phyloP scores from a whole-genome alignment of 2,888 invertebrate species.

The Nysson spinosus region DNA sequence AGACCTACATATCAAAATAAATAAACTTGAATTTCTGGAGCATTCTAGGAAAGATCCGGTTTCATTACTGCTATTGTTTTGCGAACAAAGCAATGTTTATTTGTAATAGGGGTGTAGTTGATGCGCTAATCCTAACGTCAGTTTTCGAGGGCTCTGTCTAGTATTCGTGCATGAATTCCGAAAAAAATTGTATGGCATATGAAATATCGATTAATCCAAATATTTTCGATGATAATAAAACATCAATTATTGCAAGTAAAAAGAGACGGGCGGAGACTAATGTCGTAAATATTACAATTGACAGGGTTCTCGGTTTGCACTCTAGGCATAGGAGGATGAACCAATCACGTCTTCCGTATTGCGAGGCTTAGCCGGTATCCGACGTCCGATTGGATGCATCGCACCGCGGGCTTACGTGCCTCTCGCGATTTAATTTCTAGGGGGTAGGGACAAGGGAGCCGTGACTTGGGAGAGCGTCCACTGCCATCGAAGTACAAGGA shows the following conservation, averaged over 20 bases:
- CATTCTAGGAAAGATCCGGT: slow-evolving; percentile 21
- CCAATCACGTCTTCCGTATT: slow-evolving; percentile 57
- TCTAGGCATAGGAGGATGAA: slow-evolving; percentile 50
- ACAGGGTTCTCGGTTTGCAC: slow-evolving; percentile 53
- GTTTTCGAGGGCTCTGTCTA: too few species aligned
- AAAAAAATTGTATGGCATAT: not conserved
- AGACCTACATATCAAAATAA: too few species aligned
- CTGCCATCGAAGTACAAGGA: slow-evolving; percentile 73
- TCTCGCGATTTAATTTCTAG: slow-evolving; percentile 64
- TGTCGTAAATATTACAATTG: slow-evolving; percentile 50
- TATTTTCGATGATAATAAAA: slow-evolving; percentile 8
- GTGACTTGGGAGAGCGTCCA: slow-evolving; percentile 70
- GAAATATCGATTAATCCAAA: slow-evolving; percentile 3
- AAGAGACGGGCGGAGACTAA: slow-evolving; percentile 36
- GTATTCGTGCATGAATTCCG: not conserved
- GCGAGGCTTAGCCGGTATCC: slow-evolving; percentile 49
- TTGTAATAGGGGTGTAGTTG: not conserved
- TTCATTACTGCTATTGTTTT: slow-evolving; percentile 14
- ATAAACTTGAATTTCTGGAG: slow-evolving; percentile 37
- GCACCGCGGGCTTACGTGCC: slow-evolving; percentile 65
- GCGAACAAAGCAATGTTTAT: not conserved
- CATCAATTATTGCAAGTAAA: slow-evolving; percentile 38
- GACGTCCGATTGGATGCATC: slow-evolving; percentile 58
- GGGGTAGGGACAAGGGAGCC: slow-evolving; percentile 63
- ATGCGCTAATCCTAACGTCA: too few species aligned